Base-by-base conservation (phyloP, 2,113 vertebrate species). In the Ophiodon elongatus region DNA sequence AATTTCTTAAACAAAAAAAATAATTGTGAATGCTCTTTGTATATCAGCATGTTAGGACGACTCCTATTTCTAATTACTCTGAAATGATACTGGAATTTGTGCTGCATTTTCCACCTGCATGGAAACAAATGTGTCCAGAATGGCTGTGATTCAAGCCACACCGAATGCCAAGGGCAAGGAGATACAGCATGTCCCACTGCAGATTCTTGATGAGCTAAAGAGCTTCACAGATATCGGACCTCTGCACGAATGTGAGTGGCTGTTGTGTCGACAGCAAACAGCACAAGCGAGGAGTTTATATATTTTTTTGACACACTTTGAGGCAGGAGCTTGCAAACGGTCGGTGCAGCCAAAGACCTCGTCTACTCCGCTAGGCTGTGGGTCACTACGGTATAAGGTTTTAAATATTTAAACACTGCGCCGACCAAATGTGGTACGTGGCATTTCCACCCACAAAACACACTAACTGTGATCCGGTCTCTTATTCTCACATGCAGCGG, bases 131-230 rank as follows among this genome's bases (percentile, higher is more conserved):
- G 14, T 15, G 31, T 39, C 60, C 59, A 35, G n/a, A 15, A 27
- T 13, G 11, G 10, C 52, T 39, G 43, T 69, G 73, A 78, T 62
- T 76, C 1, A 27, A 57, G 54, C 54, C 54, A 57, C 54, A 57
- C 54, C 17, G 57, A 57, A n/a, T 59, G 29, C 39, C 54, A 57
- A 25, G 54, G n/a, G 11, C n/a, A 57, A 27, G n/a, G 54, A 25
- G 56, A 29, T 57, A 6, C 54, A 27, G 25, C 56, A 59, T 59
- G 56, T 29, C 27, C 27, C 13, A 15, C 25, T 59, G 56, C 50
- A 52, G 50, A 52, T 7, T 59, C 56, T 59, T 29, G 56, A 7
- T 62, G 33, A 37, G 33, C 33, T 37, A 64, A 54, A 56, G 72
- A 43, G 64, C 2, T 57, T 19, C n/a, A 63, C 54, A 63, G 23